A percentile compares a stretch with the other conserved stretches of the same genome.
Evolutionary conservation across 2,113 vertebrate genomes (phyloP).

Genomic region (Zapus hudsonius): DNA sequence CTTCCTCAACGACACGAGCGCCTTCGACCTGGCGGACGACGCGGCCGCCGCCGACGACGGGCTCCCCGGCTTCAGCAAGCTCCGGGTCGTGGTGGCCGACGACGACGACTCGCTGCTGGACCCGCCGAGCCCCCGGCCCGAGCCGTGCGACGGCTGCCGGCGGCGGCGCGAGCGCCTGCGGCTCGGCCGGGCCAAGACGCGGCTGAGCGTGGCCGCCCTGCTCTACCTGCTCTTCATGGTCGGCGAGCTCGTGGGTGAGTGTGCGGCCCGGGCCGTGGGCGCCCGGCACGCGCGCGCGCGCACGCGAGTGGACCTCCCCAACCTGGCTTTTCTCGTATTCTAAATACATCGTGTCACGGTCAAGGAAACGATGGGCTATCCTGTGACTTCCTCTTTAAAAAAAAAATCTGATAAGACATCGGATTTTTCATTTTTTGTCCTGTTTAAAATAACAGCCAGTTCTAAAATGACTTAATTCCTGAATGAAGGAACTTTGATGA

Average conservation of each 20-base stretch:
- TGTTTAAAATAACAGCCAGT: conserved; percentile 1
- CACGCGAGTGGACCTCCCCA: too few relatives aligned
- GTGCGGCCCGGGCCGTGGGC: too few relatives aligned
- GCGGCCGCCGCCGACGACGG: conserved; percentile 89
- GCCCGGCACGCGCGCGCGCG: too few relatives aligned
- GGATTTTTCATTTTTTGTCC: conserved; percentile 19
- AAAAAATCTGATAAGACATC: not conserved
- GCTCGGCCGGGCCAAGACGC: conserved; percentile 90
- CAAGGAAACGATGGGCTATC: not conserved
- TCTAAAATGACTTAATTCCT: not conserved
- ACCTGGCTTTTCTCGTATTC: not conserved
- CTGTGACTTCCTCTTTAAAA: conserved; percentile 30
- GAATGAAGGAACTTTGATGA: not conserved
- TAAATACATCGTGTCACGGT: not conserved
- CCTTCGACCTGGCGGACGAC: conserved; percentile 87
- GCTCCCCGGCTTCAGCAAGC: conserved; percentile 90
- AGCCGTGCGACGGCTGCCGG: conserved; percentile 90
- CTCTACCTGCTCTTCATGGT: conserved; percentile 96
- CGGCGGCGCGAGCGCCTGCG: conserved; percentile 85
- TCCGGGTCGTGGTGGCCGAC: conserved; percentile 93
- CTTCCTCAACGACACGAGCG: conserved; percentile 91
- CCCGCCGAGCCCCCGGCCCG: too few relatives aligned
- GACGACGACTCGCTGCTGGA: conserved; percentile 93
- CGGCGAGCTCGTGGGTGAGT: conserved; percentile 95
- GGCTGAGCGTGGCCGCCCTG: conserved; percentile 89